Conservation (phyloP, 2,797 vertebrate genomes). For the Sylvia borin region DNA sequence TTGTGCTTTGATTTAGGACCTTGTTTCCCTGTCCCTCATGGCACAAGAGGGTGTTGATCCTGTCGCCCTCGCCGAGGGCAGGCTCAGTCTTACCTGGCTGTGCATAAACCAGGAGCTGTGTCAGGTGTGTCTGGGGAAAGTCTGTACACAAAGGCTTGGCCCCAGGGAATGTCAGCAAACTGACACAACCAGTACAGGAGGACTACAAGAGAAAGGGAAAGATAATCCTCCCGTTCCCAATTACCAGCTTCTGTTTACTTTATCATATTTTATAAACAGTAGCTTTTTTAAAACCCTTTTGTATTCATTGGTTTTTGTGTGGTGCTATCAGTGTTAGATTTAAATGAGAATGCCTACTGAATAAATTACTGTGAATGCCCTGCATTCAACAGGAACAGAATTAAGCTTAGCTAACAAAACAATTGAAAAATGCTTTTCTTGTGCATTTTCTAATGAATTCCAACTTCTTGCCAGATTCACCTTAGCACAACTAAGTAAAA, state of each 20-base stretch:
- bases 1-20: not conserved
- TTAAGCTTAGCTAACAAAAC: constrained; percentile 52
- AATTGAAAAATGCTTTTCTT: constrained; percentile 29
- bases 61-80: not conserved
- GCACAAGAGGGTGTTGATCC: rapidly evolving
- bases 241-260: not conserved
- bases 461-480: not conserved
- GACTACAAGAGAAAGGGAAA: not conserved
- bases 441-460: not conserved
- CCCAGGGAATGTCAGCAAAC: not conserved
- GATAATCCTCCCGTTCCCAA: not conserved
- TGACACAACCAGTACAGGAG: not conserved
- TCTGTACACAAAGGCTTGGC: not conserved
- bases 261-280: not conserved
- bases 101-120: not conserved
- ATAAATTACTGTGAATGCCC: constrained; percentile 7
- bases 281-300: not conserved
- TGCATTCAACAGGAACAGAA: not conserved
- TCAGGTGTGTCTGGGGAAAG: not conserved
- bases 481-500: not conserved
- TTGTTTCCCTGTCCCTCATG: rapidly evolving
- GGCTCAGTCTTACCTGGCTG: not conserved
- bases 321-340: constrained; percentile 19
- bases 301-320: not conserved
- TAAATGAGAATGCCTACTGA: constrained; percentile 27